Evolutionary conservation across 1,140 invertebrate species (phyloP).

Genomic region (Drosophila kohkoa): DNA sequence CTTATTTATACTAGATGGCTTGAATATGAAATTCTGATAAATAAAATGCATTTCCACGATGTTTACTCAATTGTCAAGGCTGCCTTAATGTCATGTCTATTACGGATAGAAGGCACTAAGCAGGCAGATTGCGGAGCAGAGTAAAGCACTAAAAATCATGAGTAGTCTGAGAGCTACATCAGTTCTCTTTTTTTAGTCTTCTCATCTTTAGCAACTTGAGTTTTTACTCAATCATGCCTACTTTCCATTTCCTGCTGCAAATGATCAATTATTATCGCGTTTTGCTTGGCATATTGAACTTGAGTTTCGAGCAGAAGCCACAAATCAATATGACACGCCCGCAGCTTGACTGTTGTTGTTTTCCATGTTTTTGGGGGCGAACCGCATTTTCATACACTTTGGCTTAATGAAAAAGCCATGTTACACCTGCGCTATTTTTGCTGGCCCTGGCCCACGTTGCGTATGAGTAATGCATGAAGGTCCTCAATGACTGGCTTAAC

Average conservation of each 20-base stretch:
- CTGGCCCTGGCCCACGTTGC: slow-evolving; percentile 37
- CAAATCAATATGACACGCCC: slow-evolving; percentile 60
- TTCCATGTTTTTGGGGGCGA: not conserved
- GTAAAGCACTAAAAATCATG: no score
- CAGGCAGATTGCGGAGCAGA: no score
- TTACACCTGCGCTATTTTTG: slow-evolving; percentile 40
- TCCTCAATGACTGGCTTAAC: slow-evolving; percentile 1
- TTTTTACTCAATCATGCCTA: not conserved
- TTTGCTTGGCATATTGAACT: slow-evolving; percentile 4
- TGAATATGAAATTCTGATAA: not conserved
- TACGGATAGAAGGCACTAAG: no score
- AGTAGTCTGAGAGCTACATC: no score
- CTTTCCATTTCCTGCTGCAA: not conserved
- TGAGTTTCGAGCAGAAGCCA: slow-evolving; percentile 1
- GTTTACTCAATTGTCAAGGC: no score
- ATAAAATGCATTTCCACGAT: not conserved
- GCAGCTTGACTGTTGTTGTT: slow-evolving; percentile 8
- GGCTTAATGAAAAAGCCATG: slow-evolving; percentile 65
- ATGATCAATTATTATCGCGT: not conserved
- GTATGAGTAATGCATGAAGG: slow-evolving; percentile 60
- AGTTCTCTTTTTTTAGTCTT: no score
- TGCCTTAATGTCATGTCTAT: no score
- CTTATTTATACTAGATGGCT: not conserved
- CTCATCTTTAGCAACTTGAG: no score
- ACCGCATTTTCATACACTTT: slow-evolving; percentile 35